Percentiles rank a stretch among this genome's conserved stretches.
Evolutionary conservation across 2,797 vertebrate genomes (phyloP).

Genomic region (Dromococcyx pavoninus): DNA sequence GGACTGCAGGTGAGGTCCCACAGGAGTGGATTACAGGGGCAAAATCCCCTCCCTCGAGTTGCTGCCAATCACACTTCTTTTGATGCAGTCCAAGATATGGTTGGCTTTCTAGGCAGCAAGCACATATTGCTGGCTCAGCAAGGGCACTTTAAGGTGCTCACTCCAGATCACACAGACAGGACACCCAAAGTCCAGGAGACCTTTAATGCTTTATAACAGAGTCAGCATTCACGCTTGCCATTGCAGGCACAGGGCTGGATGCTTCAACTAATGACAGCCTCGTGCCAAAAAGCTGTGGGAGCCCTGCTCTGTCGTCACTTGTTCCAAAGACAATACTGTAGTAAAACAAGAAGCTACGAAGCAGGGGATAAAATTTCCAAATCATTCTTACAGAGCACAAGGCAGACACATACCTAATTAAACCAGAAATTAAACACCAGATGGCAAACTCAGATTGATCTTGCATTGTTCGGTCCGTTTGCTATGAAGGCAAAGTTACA

Average conservation of each 20-base stretch:
- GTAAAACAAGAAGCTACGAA: conserved; percentile 14
- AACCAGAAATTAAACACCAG: background rate
- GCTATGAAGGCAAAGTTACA: background rate
- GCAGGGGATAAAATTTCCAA: background rate
- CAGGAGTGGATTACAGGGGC: no score
- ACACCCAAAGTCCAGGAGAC: background rate
- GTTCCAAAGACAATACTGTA: conserved; percentile 7
- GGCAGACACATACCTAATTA: background rate
- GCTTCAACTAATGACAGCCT: background rate
- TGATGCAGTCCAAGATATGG: no score
- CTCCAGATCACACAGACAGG: background rate
- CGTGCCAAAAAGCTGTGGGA: background rate
- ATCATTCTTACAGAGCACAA: background rate
- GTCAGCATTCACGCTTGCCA: rapidly evolving
- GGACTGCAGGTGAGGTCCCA: no score
- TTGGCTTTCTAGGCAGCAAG: no score
- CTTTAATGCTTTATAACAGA: background rate
- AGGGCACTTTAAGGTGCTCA: background rate
- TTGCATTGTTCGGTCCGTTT: background rate
- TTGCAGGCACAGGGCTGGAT: background rate
- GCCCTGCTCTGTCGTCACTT: background rate
- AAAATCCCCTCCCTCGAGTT: no score
- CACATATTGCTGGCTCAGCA: no score
- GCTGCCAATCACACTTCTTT: no score
- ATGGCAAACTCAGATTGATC: background rate